Evolutionary conservation across 2,797 vertebrate genomes (phyloP), one percentile per base, ranked within the genome.

Genomic region (Synanceia verrucosa): DNA sequence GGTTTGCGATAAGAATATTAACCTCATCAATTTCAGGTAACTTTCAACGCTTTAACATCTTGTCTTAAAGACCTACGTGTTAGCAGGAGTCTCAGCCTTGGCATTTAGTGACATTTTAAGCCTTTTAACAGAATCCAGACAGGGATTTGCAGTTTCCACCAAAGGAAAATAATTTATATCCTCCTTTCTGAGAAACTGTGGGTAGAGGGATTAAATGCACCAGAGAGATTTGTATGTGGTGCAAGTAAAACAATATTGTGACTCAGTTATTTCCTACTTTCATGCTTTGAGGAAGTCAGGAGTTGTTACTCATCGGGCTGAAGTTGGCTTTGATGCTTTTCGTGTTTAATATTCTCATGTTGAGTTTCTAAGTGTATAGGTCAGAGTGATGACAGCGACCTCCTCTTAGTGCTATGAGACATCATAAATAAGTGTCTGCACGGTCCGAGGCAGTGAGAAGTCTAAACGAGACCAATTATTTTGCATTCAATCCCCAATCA

Each of bases 31-130:
- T 94, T 94, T 93, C 91, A 92, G 92, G 93, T 94, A 94, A 92
- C 92, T 94, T 93, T 94, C 90, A 86, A 88, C 90, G 89, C 89
- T 93, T 90, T 91, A 93, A 93, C 94, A 91, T 94, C 92, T 92
- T 89, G 85, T 93, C 93, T 94, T 93, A 92, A 93, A 93, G 91
- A 92, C 88, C 89, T 91, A 70, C 85, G 81, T 92, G 89, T 91
- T 91, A 89, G 89, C 93, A 83, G 90, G 92, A 94, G 91, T 93
- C 93, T 93, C 86, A 94, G 92, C 92, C 92, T 91, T 94, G 93
- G 94, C 94, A 95, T 94, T 94, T 94, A 93, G 93, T 94, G 94
- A 94, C 94, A 95, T 94, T 95, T 94, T 95, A 94, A 95, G 94
- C 94, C 94, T 94, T 95, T 95, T 94, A 93, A 94, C 92, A 92